These are phyloP conservation scores for Telmatochromis sp. DNA, from an alignment of 2,113 vertebrate species.

Conservation along the genomic window DNA sequence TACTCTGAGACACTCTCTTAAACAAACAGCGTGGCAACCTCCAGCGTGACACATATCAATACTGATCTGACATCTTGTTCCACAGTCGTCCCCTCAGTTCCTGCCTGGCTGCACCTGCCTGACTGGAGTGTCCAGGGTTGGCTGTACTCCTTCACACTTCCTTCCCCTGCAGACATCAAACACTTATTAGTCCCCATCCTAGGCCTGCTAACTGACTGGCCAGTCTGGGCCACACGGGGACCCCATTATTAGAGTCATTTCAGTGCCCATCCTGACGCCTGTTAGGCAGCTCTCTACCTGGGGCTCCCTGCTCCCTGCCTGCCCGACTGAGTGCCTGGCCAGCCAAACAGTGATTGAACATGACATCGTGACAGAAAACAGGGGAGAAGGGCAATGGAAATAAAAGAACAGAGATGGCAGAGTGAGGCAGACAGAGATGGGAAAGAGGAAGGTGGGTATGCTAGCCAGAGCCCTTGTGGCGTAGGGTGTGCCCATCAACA, in stretches of 20 bases:
- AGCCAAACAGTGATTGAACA: slow-evolving; percentile 83
- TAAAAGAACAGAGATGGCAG: slow-evolving; percentile 78
- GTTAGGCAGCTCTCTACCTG: slow-evolving; percentile 76
- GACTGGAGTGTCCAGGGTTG: slow-evolving; percentile 42
- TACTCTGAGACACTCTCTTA: slow-evolving; percentile 54
- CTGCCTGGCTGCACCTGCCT: slow-evolving; percentile 63
- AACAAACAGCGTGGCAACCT: slow-evolving; percentile 59
- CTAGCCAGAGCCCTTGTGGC: slow-evolving; percentile 59
- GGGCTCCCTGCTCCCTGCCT: slow-evolving; percentile 65
- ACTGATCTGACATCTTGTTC: slow-evolving; percentile 65
- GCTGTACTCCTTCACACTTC: slow-evolving; percentile 52
- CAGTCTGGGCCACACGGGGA: slow-evolving; percentile 70
- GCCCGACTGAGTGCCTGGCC: slow-evolving; percentile 58
- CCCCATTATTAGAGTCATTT: slow-evolving; percentile 88
- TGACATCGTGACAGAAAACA: slow-evolving; percentile 88
- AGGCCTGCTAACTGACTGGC: slow-evolving; percentile 63
- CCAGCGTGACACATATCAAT: slow-evolving; percentile 70
- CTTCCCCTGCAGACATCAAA: slow-evolving; percentile 69
- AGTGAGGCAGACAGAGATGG: slow-evolving; percentile 26
- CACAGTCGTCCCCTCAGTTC: slow-evolving; percentile 26
- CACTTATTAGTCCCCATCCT: slow-evolving; percentile 74
- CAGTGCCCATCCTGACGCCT: slow-evolving; percentile 73
- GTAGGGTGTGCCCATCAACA: slow-evolving; percentile 78
- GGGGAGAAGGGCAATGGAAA: slow-evolving; percentile 74
- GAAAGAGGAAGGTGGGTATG: slow-evolving; percentile 55